Evolutionary conservation across 2,797 vertebrate genomes (phyloP).

Genomic region (Craterocephalus amniculus): DNA sequence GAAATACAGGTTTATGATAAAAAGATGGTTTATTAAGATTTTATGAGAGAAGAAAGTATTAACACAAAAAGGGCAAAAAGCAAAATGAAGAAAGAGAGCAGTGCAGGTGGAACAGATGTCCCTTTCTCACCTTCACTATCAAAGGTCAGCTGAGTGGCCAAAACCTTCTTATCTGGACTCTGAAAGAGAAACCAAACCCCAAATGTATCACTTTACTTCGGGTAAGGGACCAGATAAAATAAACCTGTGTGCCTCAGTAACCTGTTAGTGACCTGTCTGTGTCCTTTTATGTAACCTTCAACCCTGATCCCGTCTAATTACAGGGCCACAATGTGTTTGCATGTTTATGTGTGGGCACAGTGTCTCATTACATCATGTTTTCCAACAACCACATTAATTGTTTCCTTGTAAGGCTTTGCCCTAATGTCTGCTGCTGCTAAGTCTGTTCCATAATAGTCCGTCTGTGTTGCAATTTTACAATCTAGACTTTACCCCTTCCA

Average conservation of each 20-base stretch:
- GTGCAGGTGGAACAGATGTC: slow-evolving; percentile 25
- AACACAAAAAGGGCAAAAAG: neutral
- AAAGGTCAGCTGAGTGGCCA: slow-evolving; percentile 89
- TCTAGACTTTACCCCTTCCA: slow-evolving; percentile 23
- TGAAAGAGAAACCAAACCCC: slow-evolving; percentile 41
- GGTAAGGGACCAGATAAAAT: slow-evolving; percentile 1
- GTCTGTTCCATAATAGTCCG: slow-evolving; percentile 39
- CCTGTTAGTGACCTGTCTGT: slow-evolving; percentile 48
- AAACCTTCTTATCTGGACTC: slow-evolving; percentile 82
- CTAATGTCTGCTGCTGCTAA: slow-evolving; percentile 18
- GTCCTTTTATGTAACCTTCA: slow-evolving; percentile 36
- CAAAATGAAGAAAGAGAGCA: neutral
- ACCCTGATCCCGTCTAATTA: slow-evolving; percentile 52
- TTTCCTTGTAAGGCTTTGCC: slow-evolving; percentile 57
- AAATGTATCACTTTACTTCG: slow-evolving; percentile 3
- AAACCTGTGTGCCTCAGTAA: slow-evolving; percentile 11
- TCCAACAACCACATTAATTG: slow-evolving; percentile 56
- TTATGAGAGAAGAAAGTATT: neutral
- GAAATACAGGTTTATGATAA: slow-evolving; percentile 40
- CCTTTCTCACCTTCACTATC: slow-evolving; percentile 92
- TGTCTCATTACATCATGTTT: slow-evolving; percentile 61
- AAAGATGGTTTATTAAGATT: neutral
- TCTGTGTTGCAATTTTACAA: slow-evolving; percentile 43
- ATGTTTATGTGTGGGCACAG: slow-evolving; percentile 25
- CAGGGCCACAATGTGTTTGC: slow-evolving; percentile 30